phyloP scores from a whole-genome alignment of 2,797 vertebrate genomes.

The Typhlichthys eigenmanni region DNA sequence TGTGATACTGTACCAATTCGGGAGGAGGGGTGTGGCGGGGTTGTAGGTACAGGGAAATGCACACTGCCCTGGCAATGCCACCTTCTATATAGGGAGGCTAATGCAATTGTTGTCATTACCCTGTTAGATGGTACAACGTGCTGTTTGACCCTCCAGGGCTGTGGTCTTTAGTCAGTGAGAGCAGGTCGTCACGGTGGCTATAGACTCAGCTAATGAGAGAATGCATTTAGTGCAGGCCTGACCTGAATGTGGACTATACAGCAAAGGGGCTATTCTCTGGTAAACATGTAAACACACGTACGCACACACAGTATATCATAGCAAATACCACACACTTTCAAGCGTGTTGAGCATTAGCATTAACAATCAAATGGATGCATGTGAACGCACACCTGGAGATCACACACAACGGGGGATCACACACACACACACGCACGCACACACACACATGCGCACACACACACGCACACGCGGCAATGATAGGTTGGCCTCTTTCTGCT shows the following conservation, averaged over 20 bases:
- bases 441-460: neutral
- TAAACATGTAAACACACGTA: neutral
- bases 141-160: conserved; percentile 15
- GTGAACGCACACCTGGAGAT: too few species aligned
- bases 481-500: neutral
- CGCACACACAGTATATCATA: neutral
- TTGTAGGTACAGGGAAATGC: too few species aligned
- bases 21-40: too few species aligned
- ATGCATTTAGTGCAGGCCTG: too few species aligned
- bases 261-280: neutral
- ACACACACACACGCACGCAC: conserved; percentile 1
- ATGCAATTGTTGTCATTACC: conserved; percentile 1
- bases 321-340: neutral
- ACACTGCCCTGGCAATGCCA: conserved; percentile 1
- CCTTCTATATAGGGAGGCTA: conserved; percentile 10
- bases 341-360: neutral
- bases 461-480: neutral
- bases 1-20: conserved; percentile 11
- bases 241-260: too few species aligned
- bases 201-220: neutral
- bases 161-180: conserved; percentile 1
- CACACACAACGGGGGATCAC: too few species aligned
- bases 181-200: too few species aligned
- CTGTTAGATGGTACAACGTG: conserved; percentile 13
- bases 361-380: conserved; percentile 1